A percentile compares a stretch with the other conserved stretches of the same genome.
phyloP scores from a whole-genome alignment of 2,113 vertebrate genomes.

The Pomatostomus ruficeps region DNA sequence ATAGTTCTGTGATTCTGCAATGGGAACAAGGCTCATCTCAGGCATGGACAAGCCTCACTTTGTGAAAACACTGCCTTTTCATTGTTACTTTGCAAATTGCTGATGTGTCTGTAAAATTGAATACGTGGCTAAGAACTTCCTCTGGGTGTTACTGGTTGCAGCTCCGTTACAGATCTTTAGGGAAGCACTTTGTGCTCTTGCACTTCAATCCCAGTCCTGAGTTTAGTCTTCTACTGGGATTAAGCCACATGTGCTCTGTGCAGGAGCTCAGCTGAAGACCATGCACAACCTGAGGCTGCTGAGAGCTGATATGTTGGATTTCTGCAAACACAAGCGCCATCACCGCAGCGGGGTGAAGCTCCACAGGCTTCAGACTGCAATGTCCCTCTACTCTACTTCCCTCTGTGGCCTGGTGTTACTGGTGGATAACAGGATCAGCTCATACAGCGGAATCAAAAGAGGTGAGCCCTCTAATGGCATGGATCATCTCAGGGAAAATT shows the following conservation, averaged over 20 bases:
- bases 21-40: background rate
- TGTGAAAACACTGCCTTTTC: background rate
- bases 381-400: slow-evolving; percentile 92
- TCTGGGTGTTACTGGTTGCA: background rate
- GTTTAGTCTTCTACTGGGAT: background rate
- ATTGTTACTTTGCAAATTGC: background rate
- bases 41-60: background rate
- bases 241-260: background rate
- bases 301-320: slow-evolving; percentile 88
- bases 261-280: slow-evolving; percentile 97
- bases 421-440: slow-evolving; percentile 96
- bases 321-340: slow-evolving; percentile 89
- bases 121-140: background rate
- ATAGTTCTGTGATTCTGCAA: background rate
- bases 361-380: slow-evolving; percentile 88
- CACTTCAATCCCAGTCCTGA: background rate
- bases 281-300: slow-evolving; percentile 96
- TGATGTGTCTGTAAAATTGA: background rate
- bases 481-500: background rate
- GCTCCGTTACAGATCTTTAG: background rate
- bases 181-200: background rate
- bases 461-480: slow-evolving; percentile 64
- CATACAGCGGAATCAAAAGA: slow-evolving; percentile 96
- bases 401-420: slow-evolving; percentile 92
- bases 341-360: slow-evolving; percentile 89